Conservation (phyloP, 2,797 vertebrate species). For the Eospalax fontanierii region DNA sequence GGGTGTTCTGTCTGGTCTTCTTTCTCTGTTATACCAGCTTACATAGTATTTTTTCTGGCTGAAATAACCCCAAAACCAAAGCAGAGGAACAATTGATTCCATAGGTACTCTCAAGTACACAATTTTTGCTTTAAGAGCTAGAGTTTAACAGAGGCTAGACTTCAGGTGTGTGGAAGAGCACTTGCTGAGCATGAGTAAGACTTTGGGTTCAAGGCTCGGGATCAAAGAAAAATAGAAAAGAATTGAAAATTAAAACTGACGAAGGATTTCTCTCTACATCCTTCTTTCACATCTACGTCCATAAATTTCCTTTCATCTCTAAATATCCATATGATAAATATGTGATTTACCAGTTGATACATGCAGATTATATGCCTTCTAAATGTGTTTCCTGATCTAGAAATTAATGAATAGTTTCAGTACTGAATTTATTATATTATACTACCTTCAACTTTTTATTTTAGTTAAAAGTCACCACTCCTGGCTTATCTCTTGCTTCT, state of each 20-base stretch:
- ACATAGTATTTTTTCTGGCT: background rate
- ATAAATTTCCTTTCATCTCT: background rate
- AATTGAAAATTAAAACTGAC: background rate
- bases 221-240: background rate
- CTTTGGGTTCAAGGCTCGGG: background rate
- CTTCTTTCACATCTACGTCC: background rate
- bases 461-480: background rate
- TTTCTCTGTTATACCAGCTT: background rate
- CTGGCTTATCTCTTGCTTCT: background rate
- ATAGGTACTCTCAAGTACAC: background rate
- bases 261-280: background rate
- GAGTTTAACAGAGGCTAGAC: background rate
- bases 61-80: background rate
- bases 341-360: background rate
- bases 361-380: background rate
- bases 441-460: background rate
- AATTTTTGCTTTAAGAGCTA: background rate
- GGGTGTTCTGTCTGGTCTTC: background rate
- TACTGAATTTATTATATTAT: background rate
- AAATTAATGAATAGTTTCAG: background rate
- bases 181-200: background rate
- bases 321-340: background rate
- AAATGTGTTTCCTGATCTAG: background rate
- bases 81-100: background rate
- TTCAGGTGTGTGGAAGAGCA: background rate